phyloP scores from a whole-genome alignment of 2,113 vertebrate genomes.

The Syrmaticus mikado region DNA sequence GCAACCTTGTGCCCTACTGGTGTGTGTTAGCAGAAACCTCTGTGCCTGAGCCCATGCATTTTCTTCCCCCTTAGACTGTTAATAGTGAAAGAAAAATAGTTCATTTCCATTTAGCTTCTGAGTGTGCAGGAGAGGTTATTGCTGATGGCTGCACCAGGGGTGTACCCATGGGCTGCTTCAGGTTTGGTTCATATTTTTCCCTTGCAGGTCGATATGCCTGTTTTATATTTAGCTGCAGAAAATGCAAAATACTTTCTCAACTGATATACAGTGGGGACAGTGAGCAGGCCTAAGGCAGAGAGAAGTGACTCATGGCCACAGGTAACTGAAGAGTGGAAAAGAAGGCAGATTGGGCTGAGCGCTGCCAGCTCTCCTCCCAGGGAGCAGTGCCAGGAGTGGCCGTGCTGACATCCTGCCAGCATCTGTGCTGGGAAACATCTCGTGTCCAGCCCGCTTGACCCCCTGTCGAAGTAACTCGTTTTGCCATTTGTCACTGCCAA shows the following conservation, averaged over 20 bases:
- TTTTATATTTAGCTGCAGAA: background rate
- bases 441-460: conserved; percentile 22
- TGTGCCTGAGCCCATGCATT: background rate
- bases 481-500: conserved; percentile 67
- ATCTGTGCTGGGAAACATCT: background rate
- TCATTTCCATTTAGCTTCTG: rapidly evolving
- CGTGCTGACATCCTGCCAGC: background rate
- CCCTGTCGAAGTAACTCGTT: conserved; percentile 22
- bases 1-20: background rate
- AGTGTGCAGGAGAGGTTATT: rapidly evolving
- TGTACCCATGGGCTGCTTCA: rapidly evolving
- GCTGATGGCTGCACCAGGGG: background rate
- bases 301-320: rapidly evolving
- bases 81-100: background rate
- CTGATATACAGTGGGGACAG: background rate
- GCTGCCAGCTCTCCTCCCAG: background rate
- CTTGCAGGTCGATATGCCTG: background rate
- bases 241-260: background rate
- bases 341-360: background rate
- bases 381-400: background rate
- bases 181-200: background rate
- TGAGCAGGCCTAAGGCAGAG: background rate
- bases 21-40: background rate
- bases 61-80: background rate
- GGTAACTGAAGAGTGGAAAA: background rate